phyloP scores from a whole-genome alignment of 2,113 vertebrate genomes.

The Dasypus novemcinctus region DNA sequence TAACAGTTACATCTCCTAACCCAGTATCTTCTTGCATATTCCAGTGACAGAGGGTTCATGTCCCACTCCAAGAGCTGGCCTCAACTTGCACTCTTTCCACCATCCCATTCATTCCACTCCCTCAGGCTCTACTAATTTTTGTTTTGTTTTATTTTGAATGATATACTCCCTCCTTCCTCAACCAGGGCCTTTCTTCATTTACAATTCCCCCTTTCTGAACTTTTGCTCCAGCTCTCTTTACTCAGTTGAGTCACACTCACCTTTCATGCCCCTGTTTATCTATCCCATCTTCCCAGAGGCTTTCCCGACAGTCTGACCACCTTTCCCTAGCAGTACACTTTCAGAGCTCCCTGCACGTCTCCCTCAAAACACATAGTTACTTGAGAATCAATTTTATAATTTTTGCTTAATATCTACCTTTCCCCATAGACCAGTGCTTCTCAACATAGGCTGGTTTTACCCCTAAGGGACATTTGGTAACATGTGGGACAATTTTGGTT shows the following conservation, averaged over 20 bases:
- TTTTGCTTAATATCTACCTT: not conserved
- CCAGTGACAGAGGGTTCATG: not conserved
- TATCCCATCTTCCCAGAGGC: not conserved
- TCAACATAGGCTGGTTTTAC: not conserved
- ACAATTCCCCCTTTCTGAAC: not conserved
- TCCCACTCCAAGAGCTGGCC: not conserved
- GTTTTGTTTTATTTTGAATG: not conserved
- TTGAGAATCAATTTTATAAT: not conserved
- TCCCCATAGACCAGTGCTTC: not conserved
- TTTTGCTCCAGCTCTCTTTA: not conserved
- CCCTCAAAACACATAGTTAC: not conserved
- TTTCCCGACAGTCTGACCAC: not conserved
- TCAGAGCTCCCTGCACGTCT: not conserved
- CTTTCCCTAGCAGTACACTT: too few relatives aligned
- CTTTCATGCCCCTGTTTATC: not conserved
- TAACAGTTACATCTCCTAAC: not conserved
- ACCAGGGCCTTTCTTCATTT: not conserved
- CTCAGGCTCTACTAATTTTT: not conserved
- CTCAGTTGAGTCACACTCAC: not conserved
- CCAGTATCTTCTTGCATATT: not conserved
- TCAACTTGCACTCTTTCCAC: not conserved
- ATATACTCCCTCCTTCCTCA: not conserved
- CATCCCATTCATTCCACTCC: fast-evolving
- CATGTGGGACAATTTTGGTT: not conserved
- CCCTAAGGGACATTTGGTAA: not conserved